phyloP scores from a whole-genome alignment of 2,113 vertebrate genomes.

The Rafetus swinhoei region DNA sequence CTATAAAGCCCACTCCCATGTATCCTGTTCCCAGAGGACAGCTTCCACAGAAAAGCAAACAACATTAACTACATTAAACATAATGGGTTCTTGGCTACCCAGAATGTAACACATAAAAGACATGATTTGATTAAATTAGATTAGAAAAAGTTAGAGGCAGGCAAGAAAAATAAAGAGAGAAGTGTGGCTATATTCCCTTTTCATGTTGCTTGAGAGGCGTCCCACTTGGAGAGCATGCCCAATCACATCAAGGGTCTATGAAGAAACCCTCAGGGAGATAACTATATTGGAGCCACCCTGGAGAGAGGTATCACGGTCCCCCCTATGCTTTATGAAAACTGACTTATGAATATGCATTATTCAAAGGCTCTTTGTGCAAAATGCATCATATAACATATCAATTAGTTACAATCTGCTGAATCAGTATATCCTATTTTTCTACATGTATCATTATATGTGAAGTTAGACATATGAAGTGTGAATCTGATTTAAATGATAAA shows the following conservation, averaged over 20 bases:
- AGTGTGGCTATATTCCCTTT: background rate
- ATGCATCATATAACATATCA: too few relatives aligned
- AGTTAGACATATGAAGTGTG: too few relatives aligned
- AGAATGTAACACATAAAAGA: background rate
- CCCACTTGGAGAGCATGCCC: constrained; percentile 6
- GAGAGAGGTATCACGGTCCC: background rate
- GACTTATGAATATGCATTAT: too few relatives aligned
- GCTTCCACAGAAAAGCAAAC: constrained; percentile 43
- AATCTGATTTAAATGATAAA: too few relatives aligned
- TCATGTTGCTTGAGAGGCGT: background rate
- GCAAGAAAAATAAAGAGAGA: constrained; percentile 18
- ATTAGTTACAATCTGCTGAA: too few relatives aligned
- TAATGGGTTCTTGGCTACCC: constrained; percentile 10
- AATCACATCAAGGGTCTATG: background rate
- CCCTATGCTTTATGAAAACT: too few relatives aligned
- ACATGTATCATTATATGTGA: too few relatives aligned
- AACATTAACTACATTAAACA: constrained; percentile 62
- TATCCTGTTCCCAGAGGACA: constrained; percentile 27
- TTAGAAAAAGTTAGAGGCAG: background rate
- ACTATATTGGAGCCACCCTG: background rate
- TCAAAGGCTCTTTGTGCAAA: too few relatives aligned
- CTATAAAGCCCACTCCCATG: constrained; percentile 48
- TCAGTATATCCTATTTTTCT: too few relatives aligned
- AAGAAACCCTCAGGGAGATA: constrained; percentile 31
- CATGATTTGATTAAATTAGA: constrained; percentile 34